Evolutionary conservation across 2,797 vertebrate genomes (phyloP).

Genomic region (Sebastes cheni): DNA sequence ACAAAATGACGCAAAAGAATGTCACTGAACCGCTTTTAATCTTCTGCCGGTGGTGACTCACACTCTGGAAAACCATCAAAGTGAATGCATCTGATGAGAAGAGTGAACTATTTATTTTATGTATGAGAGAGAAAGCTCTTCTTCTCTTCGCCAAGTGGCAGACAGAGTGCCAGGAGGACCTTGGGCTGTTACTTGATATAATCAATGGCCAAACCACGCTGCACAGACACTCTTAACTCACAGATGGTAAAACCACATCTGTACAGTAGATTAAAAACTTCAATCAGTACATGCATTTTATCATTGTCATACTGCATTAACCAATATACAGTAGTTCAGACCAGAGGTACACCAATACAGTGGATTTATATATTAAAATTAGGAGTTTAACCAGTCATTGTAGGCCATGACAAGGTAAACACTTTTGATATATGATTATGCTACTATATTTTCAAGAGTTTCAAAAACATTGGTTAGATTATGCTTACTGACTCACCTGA

Average conservation of each 20-base stretch:
- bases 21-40: constrained; percentile 37
- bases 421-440: neutral
- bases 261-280: constrained; percentile 1
- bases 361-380: no score
- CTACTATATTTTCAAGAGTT: neutral
- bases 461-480: neutral
- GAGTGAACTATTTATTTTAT: neutral
- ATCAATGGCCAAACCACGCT: constrained; percentile 31
- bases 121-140: constrained; percentile 4
- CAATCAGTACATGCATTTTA: neutral
- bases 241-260: constrained; percentile 17
- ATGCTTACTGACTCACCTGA: neutral
- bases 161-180: constrained; percentile 20
- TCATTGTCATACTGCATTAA: neutral
- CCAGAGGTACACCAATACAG: neutral
- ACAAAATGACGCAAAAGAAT: constrained; percentile 54
- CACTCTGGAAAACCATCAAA: constrained; percentile 52
- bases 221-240: neutral
- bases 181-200: constrained; percentile 29
- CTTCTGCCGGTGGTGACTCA: constrained; percentile 45
- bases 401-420: neutral
- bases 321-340: neutral
- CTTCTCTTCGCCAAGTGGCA: constrained; percentile 34
- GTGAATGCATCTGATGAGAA: constrained; percentile 2
- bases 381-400: neutral